Conservation (phyloP, 2,888 invertebrate genomes). For the Philopedon plagiatum region DNA sequence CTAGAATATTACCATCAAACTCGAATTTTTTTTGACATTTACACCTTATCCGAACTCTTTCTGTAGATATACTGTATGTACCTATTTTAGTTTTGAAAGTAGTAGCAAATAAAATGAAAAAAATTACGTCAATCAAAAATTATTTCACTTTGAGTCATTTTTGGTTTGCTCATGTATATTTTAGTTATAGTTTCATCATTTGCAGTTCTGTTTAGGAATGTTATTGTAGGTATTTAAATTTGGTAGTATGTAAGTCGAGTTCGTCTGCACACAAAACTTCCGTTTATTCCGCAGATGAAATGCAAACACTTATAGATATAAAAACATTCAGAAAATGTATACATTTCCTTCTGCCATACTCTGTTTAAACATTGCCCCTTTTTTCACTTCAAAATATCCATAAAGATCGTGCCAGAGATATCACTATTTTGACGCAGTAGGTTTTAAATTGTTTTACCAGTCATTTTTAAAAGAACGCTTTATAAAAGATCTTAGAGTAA, state of each 20-base stretch:
- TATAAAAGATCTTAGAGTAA: conserved; percentile 3
- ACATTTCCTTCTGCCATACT: conserved; percentile 33
- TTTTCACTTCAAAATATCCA: conserved; percentile 25
- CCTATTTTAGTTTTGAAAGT: too few species aligned
- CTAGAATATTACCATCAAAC: too few species aligned
- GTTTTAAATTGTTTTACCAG: conserved; percentile 35
- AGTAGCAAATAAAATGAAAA: too few species aligned
- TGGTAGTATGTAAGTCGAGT: neutral
- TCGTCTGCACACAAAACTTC: conserved; percentile 37
- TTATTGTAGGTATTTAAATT: neutral
- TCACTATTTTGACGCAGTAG: conserved; percentile 41
- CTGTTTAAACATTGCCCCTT: conserved; percentile 44
- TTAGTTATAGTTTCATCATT: too few species aligned
- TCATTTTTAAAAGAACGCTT: neutral
- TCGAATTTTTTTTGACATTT: too few species aligned
- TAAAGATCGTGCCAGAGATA: conserved; percentile 47
- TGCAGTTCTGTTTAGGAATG: too few species aligned
- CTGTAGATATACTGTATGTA: too few species aligned
- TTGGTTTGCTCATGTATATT: too few species aligned
- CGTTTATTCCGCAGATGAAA: conserved; percentile 50
- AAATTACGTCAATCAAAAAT: too few species aligned
- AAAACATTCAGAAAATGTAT: conserved; percentile 36
- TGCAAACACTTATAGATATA: conserved; percentile 47
- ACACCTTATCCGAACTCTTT: too few species aligned
- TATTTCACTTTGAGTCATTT: too few species aligned